Evolutionary conservation across 2,888 invertebrate genomes (phyloP), one percentile per base, ranked within the genome.

Genomic region (Eurois occulta): DNA sequence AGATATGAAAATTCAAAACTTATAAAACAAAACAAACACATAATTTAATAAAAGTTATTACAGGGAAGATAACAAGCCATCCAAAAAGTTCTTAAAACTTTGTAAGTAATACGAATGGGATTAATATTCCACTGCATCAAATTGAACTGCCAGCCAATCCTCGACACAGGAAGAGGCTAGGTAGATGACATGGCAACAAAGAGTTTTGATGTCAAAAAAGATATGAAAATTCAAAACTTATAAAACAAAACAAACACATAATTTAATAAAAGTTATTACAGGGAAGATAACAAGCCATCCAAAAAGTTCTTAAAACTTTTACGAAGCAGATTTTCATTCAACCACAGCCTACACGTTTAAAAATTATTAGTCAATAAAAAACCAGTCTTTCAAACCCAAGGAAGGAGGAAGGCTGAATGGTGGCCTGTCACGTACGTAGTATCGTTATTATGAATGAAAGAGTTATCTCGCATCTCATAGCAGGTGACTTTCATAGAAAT

Each of bases 381-480:
- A 88, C 86, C 85, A 81, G 88, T 87, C 84, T 85, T 78, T 73
- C 80, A 79, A 85, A 77, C 78, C 52, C 70, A 77, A 62, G 62
- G 62, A 62, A 82, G 75, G 83, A 84, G 41, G 79, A 68, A 76
- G 75, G 48, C 80, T 78, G 86, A 88, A 88, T 86, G 86, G 78
- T 81, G 73, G 80, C 81, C 85, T 71, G 92, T 94, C 94, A 94
- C 94, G 94, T 94, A 93, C 93, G 78, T 84, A 83, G 85, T 89
- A 88, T 92, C 88, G 93, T 94, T 94, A 94, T 94, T 94, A 94
- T 95, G 94, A 94, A 95, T 94, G 94, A 94, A 94, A 91, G 87
- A 86, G 90, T 92, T 95, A 95, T 94, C 94, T 91, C 77, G 58
- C 89, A 94, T 94, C 95, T 90, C 92, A 90, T 91, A 90, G 93